A percentile compares a stretch with the other conserved stretches of the same genome.
Evolutionary conservation across 1,140 invertebrate species (phyloP).

Genomic region (Zeugodacus cucurbitae): DNA sequence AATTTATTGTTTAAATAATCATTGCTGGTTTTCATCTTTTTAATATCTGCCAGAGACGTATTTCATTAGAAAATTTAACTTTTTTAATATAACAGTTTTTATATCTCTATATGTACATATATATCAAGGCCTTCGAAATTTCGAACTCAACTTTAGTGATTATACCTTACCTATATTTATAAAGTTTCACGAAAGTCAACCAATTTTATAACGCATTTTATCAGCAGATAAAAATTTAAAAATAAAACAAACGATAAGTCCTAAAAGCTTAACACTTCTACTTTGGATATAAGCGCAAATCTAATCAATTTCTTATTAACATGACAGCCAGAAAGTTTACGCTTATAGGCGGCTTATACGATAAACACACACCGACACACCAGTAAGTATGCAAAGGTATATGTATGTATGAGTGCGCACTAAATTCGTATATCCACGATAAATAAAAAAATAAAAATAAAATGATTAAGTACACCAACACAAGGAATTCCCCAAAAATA

Average conservation of each 20-base stretch:
- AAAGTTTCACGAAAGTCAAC: not conserved
- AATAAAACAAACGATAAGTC: not conserved
- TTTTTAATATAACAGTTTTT: no score
- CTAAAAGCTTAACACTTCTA: not conserved
- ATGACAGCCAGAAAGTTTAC: not conserved
- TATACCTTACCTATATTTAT: no score
- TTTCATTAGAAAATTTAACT: no score
- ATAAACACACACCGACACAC: not conserved
- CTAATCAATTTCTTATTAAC: slow-evolving; percentile 35
- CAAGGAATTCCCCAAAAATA: not conserved
- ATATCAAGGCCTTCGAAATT: no score
- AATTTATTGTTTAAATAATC: no score
- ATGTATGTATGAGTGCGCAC: not conserved
- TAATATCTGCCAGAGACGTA: no score
- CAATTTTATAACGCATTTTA: not conserved
- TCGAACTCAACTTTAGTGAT: no score
- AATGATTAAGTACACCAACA: not conserved
- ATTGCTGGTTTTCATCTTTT: no score
- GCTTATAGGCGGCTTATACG: not conserved
- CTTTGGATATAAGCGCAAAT: slow-evolving; percentile 23
- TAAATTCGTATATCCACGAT: not conserved
- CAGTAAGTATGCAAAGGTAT: not conserved
- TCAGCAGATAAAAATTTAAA: not conserved
- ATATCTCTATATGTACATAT: no score
- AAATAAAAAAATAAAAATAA: not conserved